Evolutionary conservation across 2,113 vertebrate genomes (phyloP).

Genomic region (Numenius arquata): DNA sequence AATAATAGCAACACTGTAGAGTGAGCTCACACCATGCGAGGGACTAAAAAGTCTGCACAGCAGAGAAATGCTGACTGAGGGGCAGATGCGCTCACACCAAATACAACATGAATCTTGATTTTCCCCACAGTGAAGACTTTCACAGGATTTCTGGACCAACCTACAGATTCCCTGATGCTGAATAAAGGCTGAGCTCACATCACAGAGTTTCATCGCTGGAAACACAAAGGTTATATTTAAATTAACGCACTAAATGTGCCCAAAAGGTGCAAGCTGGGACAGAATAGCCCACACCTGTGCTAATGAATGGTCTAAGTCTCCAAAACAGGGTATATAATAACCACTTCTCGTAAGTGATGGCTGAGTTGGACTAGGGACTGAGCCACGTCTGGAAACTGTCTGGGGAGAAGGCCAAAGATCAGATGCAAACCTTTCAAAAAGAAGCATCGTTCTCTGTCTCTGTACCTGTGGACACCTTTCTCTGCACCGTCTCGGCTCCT

Average conservation of each 20-base stretch:
- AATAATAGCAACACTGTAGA: neutral
- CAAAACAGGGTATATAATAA: neutral
- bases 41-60: neutral
- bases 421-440: neutral
- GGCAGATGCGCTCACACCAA: neutral
- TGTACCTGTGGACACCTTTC: neutral
- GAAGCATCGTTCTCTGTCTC: neutral
- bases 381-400: neutral
- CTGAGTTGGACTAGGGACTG: neutral
- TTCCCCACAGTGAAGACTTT: neutral
- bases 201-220: neutral
- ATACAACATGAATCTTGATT: neutral
- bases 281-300: neutral
- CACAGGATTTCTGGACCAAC: neutral
- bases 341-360: neutral
- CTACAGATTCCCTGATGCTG: neutral
- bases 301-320: neutral
- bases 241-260: neutral
- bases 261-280: neutral
- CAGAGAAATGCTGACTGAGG: neutral
- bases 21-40: neutral
- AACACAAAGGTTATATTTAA: neutral
- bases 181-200: neutral
- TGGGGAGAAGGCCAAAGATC: neutral
- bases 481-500: neutral